Conservation (phyloP, 2,888 invertebrate species). For the Lepeophtheirus nordmannii region DNA sequence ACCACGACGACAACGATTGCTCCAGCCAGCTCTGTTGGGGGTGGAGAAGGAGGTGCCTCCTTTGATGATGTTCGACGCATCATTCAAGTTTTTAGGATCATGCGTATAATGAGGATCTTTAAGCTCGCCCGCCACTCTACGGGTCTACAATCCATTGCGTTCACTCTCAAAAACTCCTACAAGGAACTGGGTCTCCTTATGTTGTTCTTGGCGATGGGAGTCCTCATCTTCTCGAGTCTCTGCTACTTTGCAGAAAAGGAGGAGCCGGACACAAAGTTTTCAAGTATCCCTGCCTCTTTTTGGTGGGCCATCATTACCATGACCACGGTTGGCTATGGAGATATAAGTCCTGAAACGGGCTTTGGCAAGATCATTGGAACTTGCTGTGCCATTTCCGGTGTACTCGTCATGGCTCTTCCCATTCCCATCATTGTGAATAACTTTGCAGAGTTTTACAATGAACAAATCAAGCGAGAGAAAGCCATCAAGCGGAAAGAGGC, state of each 20-base stretch:
- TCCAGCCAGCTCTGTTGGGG: slow-evolving; percentile 13
- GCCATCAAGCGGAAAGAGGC: slow-evolving; percentile 40
- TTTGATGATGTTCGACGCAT: slow-evolving; percentile 38
- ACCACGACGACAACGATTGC: slow-evolving; percentile 7
- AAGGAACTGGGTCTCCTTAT: slow-evolving; percentile 41
- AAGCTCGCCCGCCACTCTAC: slow-evolving; percentile 41
- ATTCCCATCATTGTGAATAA: slow-evolving; percentile 46
- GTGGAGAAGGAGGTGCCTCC: slow-evolving; percentile 27
- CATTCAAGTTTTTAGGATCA: slow-evolving; percentile 39
- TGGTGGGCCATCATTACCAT: slow-evolving; percentile 43
- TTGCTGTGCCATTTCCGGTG: slow-evolving; percentile 44
- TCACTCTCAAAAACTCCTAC: slow-evolving; percentile 41
- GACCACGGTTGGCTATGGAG: slow-evolving; percentile 40
- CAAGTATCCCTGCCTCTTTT: slow-evolving; percentile 42
- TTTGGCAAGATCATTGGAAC: slow-evolving; percentile 43
- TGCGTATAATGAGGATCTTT: slow-evolving; percentile 33
- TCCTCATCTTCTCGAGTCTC: slow-evolving; percentile 41
- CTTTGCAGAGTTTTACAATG: slow-evolving; percentile 44
- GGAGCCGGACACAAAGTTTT: slow-evolving; percentile 35
- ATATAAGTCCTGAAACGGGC: slow-evolving; percentile 40
- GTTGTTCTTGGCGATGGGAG: slow-evolving; percentile 41
- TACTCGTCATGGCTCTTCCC: slow-evolving; percentile 44
- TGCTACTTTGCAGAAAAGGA: slow-evolving; percentile 43
- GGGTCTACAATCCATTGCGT: slow-evolving; percentile 41
- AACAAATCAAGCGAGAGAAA: slow-evolving; percentile 41